phyloP scores from a whole-genome alignment of 2,113 vertebrate genomes.

The Cynopterus brachyotis region DNA sequence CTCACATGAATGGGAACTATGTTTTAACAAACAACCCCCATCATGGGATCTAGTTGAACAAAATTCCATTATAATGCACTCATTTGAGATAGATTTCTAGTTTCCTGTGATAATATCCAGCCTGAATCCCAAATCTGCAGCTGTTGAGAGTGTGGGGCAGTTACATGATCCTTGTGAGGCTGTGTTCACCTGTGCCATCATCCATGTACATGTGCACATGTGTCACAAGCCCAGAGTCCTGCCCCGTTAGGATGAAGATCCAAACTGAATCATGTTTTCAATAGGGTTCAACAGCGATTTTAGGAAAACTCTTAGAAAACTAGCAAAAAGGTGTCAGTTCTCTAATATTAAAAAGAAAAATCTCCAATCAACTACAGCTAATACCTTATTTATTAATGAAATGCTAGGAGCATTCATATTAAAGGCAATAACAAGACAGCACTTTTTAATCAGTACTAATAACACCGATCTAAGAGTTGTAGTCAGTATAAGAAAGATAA shows the following conservation, averaged over 20 bases:
- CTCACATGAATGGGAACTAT: neutral
- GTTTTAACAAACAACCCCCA: neutral
- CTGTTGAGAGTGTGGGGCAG: neutral
- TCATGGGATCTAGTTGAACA: neutral
- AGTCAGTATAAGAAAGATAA: neutral
- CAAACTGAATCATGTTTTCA: neutral
- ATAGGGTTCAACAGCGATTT: neutral
- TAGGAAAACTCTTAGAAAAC: constrained; percentile 35
- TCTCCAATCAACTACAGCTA: neutral
- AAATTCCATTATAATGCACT: neutral
- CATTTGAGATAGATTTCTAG: neutral
- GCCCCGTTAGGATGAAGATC: neutral
- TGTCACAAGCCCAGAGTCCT: neutral
- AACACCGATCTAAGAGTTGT: neutral
- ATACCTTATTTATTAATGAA: neutral
- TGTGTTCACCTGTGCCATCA: accelerated
- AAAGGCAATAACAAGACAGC: neutral
- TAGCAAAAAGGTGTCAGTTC: neutral
- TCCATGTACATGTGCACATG: accelerated
- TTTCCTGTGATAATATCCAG: neutral
- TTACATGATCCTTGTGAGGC: neutral
- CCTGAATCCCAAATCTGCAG: neutral
- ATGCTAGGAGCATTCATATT: neutral
- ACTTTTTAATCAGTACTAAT: neutral
- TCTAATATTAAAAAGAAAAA: neutral